phyloP scores from a whole-genome alignment of 1,140 invertebrate genomes.

The Manduca sexta region DNA sequence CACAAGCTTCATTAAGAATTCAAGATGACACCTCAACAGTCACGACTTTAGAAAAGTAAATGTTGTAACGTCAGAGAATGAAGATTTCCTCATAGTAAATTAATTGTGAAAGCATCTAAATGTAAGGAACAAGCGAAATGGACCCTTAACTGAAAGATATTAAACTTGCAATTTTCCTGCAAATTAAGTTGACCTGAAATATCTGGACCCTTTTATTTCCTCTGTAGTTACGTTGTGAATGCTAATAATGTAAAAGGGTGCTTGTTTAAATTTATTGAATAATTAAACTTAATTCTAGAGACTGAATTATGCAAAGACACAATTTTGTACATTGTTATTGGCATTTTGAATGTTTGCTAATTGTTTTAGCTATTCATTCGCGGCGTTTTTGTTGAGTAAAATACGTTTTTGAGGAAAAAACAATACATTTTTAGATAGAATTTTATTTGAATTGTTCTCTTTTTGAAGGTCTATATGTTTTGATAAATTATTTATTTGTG shows the following conservation, averaged over 20 bases:
- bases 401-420: too few species aligned
- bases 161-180: slow-evolving; percentile 57
- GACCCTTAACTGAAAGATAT: slow-evolving; percentile 52
- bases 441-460: too few species aligned
- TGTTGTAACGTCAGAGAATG: slow-evolving; percentile 54
- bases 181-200: slow-evolving; percentile 62
- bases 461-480: too few species aligned
- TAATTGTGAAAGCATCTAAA: slow-evolving; percentile 47
- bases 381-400: too few species aligned
- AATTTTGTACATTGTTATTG: slow-evolving; percentile 33
- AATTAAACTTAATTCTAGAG: slow-evolving; percentile 63
- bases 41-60: slow-evolving; percentile 38
- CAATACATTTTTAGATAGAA: too few species aligned
- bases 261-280: slow-evolving; percentile 64
- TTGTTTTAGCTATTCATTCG: slow-evolving; percentile 9
- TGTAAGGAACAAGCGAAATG: slow-evolving; percentile 42
- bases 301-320: slow-evolving; percentile 47
- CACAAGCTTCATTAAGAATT: too few species aligned
- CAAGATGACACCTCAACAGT: slow-evolving; percentile 7
- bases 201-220: slow-evolving; percentile 65
- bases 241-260: slow-evolving; percentile 63
- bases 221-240: slow-evolving; percentile 60
- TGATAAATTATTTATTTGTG: too few species aligned
- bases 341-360: slow-evolving; percentile 27
- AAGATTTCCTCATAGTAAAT: slow-evolving; percentile 66